These are phyloP conservation scores for Strix occidentalis DNA, from an alignment of 2,797 vertebrate species.

Conservation along the genomic window DNA sequence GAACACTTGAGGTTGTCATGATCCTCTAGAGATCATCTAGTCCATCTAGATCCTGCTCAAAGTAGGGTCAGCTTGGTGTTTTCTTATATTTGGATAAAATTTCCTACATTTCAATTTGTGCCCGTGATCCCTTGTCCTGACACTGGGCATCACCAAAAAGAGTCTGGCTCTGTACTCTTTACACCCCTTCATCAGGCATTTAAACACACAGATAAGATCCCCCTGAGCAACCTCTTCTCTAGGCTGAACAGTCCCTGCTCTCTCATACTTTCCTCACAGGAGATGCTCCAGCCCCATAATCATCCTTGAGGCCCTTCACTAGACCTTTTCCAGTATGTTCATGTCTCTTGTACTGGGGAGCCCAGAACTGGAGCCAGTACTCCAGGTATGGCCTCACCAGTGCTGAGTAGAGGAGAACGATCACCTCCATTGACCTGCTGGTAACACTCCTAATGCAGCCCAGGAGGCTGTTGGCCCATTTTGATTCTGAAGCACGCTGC, in stretches of 20 bases:
- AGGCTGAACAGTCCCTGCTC: background rate
- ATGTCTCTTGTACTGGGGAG: background rate
- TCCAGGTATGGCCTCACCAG: background rate
- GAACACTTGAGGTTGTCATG: background rate
- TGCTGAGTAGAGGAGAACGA: background rate
- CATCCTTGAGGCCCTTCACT: background rate
- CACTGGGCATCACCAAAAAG: background rate
- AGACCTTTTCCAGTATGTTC: background rate
- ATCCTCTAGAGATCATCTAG: background rate
- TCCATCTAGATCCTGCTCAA: background rate
- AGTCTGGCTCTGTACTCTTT: background rate
- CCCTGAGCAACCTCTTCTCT: background rate
- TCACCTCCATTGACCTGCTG: background rate
- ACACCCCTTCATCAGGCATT: background rate
- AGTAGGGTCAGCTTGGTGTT: background rate
- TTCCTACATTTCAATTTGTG: background rate
- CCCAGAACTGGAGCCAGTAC: background rate
- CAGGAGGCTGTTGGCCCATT: background rate
- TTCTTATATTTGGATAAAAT: background rate
- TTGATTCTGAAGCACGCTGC: background rate
- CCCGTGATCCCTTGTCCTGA: background rate
- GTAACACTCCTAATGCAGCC: background rate
- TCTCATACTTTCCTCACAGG: background rate
- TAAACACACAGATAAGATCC: background rate
- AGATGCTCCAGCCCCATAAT: background rate